Conservation (phyloP, 2,888 invertebrate species). For the Tinea trinotella region DNA sequence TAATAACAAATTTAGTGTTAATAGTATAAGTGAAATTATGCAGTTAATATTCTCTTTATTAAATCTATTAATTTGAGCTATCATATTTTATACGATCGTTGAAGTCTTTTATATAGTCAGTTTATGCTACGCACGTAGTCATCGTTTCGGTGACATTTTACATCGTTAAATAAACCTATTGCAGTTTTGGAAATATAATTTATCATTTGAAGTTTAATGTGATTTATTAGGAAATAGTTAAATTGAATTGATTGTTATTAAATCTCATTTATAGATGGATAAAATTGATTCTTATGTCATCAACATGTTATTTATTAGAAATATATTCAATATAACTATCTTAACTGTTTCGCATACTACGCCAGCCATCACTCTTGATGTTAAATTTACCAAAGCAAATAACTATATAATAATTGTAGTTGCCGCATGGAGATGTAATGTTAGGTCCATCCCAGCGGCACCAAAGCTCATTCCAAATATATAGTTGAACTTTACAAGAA, state of each 20-base stretch:
- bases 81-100: slow-evolving; percentile 34
- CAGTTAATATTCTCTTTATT: background rate
- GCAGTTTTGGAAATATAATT: no score
- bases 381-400: no score
- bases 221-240: no score
- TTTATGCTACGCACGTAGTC: slow-evolving; percentile 3
- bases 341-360: no score
- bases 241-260: no score
- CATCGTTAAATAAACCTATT: no score
- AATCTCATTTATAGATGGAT: no score
- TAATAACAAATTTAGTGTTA: background rate
- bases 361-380: no score
- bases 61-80: background rate
- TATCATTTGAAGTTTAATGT: no score
- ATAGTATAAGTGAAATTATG: slow-evolving; percentile 15
- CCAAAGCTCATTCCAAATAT: slow-evolving; percentile 46
- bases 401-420: background rate
- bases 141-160: background rate
- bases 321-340: no score
- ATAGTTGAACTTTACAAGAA: slow-evolving; percentile 69
- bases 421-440: slow-evolving; percentile 4
- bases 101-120: slow-evolving; percentile 45
- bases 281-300: no score
- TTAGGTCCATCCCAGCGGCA: background rate
- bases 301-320: no score